phyloP scores from a whole-genome alignment of 2,797 vertebrate species.

The Hydrocynus forskahlii region DNA sequence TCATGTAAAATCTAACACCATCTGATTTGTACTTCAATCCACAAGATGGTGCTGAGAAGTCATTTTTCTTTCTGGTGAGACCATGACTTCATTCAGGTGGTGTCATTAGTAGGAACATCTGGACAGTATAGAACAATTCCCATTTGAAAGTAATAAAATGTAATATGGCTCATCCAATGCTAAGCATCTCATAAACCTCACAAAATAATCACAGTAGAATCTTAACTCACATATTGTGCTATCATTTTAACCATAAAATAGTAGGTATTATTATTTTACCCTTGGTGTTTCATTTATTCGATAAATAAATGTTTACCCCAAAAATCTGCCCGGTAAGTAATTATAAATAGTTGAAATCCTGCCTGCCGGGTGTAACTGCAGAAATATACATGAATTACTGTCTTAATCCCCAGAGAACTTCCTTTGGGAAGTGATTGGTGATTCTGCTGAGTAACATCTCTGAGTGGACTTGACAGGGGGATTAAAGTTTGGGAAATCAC shows the following conservation, averaged over 20 bases:
- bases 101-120: neutral
- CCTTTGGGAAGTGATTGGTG: neutral
- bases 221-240: neutral
- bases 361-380: neutral
- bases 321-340: neutral
- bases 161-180: neutral
- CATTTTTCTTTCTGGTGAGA: neutral
- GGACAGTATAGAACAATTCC: neutral
- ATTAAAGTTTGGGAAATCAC: constrained; percentile 33
- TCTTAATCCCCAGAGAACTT: neutral
- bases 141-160: neutral
- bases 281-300: too few relatives aligned
- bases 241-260: neutral
- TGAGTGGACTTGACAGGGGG: constrained; percentile 9
- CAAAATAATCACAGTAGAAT: neutral
- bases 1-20: neutral
- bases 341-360: neutral
- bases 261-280: too few relatives aligned
- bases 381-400: neutral
- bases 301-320: neutral
- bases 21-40: neutral
- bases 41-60: neutral
- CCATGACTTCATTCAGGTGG: neutral
- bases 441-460: constrained; percentile 24
- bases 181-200: neutral